phyloP scores from a whole-genome alignment of 2,888 invertebrate species.

The Phyto melanocephala region DNA sequence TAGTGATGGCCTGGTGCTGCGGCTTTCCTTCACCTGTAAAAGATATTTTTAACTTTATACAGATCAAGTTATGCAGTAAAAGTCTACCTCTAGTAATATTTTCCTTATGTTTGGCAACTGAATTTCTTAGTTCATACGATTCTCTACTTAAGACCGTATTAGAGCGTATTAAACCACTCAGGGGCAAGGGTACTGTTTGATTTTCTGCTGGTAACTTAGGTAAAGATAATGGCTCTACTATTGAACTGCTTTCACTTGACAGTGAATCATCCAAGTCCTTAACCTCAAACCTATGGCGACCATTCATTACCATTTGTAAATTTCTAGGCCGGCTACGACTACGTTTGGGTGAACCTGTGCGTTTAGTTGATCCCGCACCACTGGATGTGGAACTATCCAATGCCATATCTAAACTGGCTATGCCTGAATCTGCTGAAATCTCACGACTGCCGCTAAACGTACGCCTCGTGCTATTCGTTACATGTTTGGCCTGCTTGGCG shows the following conservation, averaged over 20 bases:
- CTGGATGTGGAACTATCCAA: slow-evolving; percentile 69
- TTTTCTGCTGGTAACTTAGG: slow-evolving; percentile 77
- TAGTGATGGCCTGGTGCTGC: neutral
- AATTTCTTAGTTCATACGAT: slow-evolving; percentile 70
- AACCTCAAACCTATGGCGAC: slow-evolving; percentile 87
- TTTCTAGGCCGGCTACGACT: slow-evolving; percentile 83
- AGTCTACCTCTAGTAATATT: neutral
- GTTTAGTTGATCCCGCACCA: slow-evolving; percentile 64
- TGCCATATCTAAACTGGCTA: slow-evolving; percentile 77
- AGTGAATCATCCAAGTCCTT: slow-evolving; percentile 81
- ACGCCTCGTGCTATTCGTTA: slow-evolving; percentile 84
- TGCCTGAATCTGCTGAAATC: slow-evolving; percentile 78
- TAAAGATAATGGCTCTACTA: slow-evolving; percentile 76
- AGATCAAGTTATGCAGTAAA: neutral
- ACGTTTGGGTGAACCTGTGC: slow-evolving; percentile 73
- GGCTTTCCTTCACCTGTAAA: slow-evolving; percentile 28
- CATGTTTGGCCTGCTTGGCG: slow-evolving; percentile 86
- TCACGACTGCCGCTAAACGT: slow-evolving; percentile 78
- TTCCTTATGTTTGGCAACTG: slow-evolving; percentile 48
- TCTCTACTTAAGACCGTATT: slow-evolving; percentile 77
- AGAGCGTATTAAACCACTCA: slow-evolving; percentile 77
- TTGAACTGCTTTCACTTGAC: slow-evolving; percentile 76
- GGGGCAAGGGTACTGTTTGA: slow-evolving; percentile 75
- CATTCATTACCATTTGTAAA: slow-evolving; percentile 86
- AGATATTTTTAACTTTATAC: neutral